Conservation (phyloP, 2,113 vertebrate genomes). For the Caranx ignobilis region DNA sequence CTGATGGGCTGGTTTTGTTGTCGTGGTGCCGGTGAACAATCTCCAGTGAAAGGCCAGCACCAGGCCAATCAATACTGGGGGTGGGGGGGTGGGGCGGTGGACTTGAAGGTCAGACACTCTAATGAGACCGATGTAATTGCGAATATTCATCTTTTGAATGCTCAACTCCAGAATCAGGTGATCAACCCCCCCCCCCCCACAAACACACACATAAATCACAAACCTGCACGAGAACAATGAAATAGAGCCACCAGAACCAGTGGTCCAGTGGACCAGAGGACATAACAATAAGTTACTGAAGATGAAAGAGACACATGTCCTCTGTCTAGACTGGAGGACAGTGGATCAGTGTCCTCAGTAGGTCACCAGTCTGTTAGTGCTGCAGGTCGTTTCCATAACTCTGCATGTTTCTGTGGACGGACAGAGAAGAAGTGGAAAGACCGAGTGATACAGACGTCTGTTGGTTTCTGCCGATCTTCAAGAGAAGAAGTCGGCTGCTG, state of each 20-base stretch:
- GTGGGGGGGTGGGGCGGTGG: conserved; percentile 54
- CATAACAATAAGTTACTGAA: too few species aligned
- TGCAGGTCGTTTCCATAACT: too few species aligned
- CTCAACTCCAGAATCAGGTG: conserved; percentile 62
- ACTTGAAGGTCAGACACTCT: conserved; percentile 82
- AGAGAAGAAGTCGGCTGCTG: conserved; percentile 11
- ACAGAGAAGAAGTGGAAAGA: too few species aligned
- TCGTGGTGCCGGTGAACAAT: conserved; percentile 54
- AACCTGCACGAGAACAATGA: too few species aligned
- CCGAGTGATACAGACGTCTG: too few species aligned
- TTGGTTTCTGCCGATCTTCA: conserved; percentile 45
- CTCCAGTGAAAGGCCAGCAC: conserved; percentile 77
- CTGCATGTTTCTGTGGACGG: too few species aligned
- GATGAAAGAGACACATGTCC: too few species aligned
- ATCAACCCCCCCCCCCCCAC: conserved; percentile 67
- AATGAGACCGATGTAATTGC: conserved; percentile 81
- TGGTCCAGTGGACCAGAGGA: too few species aligned
- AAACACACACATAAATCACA: not conserved
- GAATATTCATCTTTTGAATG: conserved; percentile 84
- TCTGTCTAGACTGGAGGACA: too few species aligned
- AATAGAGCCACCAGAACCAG: too few species aligned
- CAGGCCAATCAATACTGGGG: conserved; percentile 72
- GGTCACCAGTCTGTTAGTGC: too few species aligned
- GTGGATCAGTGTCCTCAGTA: too few species aligned
- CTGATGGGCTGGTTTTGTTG: conserved; percentile 56